phyloP scores from a whole-genome alignment of 2,113 vertebrate genomes.

The Poecilia latipinna region DNA sequence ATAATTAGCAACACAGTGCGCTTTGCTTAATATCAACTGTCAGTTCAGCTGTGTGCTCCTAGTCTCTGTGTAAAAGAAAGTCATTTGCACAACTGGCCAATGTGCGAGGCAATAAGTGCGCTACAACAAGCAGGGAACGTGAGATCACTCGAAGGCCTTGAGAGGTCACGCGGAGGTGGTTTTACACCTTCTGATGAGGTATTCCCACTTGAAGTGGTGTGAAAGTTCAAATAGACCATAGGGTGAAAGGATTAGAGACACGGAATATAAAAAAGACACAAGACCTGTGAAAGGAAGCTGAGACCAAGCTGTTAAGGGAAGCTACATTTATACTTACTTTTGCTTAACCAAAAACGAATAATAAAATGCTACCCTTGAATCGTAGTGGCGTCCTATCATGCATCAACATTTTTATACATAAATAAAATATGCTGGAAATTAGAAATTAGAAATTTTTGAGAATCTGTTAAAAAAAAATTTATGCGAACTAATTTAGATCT shows the following conservation, averaged over 20 bases:
- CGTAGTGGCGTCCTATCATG: no score
- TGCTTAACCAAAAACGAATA: no score
- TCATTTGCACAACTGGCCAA: slow-evolving; percentile 45
- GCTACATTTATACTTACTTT: background rate
- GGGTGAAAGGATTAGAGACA: slow-evolving; percentile 1
- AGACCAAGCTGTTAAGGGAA: slow-evolving; percentile 2
- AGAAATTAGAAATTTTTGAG: background rate
- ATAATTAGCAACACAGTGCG: slow-evolving; percentile 56
- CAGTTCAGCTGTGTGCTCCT: background rate
- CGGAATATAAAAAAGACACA: background rate
- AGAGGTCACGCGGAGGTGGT: slow-evolving; percentile 40
- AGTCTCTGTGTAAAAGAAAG: slow-evolving; percentile 22
- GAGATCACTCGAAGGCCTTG: slow-evolving; percentile 40
- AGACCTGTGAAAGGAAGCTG: slow-evolving; percentile 24
- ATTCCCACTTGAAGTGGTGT: slow-evolving; percentile 29
- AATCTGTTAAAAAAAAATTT: background rate
- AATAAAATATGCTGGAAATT: background rate
- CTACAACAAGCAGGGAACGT: slow-evolving; percentile 44
- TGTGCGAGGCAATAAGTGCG: slow-evolving; percentile 52
- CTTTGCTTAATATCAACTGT: slow-evolving; percentile 53
- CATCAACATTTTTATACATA: background rate
- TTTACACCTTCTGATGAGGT: slow-evolving; percentile 51
- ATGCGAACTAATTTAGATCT: no score
- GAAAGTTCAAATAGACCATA: slow-evolving; percentile 42
- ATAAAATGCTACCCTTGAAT: no score